phyloP scores from a whole-genome alignment of 2,113 vertebrate genomes.

The Sphaerodactylus townsendi region DNA sequence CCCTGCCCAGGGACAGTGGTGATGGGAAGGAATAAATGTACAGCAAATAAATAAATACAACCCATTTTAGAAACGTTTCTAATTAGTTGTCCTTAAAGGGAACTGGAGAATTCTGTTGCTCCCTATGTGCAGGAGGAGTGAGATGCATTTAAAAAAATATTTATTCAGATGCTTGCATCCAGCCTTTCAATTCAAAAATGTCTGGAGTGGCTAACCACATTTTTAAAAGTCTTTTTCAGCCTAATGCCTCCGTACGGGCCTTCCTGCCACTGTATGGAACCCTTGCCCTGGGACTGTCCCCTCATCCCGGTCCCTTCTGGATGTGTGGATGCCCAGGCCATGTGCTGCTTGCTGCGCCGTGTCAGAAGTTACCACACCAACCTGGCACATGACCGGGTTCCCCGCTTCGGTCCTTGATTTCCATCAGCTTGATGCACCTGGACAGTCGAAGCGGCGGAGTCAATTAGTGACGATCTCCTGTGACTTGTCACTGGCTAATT shows the following conservation, averaged over 20 bases:
- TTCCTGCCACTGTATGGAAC: not conserved
- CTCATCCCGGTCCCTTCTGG: not conserved
- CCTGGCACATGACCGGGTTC: not conserved
- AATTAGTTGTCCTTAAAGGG: no score
- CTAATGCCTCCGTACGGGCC: not conserved
- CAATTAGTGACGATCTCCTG: not conserved
- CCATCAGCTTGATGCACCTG: not conserved
- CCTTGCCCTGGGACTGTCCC: not conserved
- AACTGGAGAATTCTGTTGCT: no score
- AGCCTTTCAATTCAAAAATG: no score
- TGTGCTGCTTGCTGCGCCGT: no score
- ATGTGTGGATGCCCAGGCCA: not conserved
- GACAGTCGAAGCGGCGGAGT: not conserved
- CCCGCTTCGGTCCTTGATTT: not conserved
- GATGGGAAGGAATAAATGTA: no score
- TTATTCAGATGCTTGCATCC: no score
- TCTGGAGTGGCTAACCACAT: no score
- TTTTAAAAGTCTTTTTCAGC: not conserved
- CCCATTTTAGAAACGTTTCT: no score
- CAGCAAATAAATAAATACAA: no score
- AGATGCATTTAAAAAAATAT: no score
- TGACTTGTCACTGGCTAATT: not conserved
- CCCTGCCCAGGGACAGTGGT: no score
- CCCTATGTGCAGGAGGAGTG: no score
- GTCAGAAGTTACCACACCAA: not conserved